These are phyloP conservation scores for Lepisosteus oculatus DNA, from an alignment of 2,113 vertebrate genomes.

Conservation along the genomic window DNA sequence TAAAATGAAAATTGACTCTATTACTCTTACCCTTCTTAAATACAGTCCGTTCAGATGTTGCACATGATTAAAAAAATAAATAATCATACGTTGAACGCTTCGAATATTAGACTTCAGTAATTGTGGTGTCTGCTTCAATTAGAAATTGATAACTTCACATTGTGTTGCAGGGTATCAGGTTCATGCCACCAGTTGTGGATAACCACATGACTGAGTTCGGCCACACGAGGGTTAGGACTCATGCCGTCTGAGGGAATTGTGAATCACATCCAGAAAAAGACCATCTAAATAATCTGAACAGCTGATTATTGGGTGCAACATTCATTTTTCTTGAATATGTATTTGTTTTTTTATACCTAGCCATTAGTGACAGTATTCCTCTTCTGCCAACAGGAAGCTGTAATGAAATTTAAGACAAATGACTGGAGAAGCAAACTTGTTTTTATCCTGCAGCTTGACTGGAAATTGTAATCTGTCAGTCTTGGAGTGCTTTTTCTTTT, in stretches of 20 bases:
- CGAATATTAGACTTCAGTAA: slow-evolving; percentile 45
- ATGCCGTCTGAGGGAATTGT: slow-evolving; percentile 14
- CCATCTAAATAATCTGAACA: slow-evolving; percentile 11
- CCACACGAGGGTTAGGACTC: slow-evolving; percentile 18
- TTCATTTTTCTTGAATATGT: background rate
- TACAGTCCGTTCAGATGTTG: slow-evolving; percentile 31
- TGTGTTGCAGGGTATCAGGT: slow-evolving; percentile 46
- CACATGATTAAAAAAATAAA: slow-evolving; percentile 46
- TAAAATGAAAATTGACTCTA: no score
- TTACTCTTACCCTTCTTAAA: background rate
- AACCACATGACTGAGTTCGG: slow-evolving; percentile 25
- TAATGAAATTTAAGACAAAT: background rate
- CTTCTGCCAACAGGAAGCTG: background rate
- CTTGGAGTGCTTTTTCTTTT: slow-evolving; percentile 4
- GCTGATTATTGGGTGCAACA: slow-evolving; percentile 8
- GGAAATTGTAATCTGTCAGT: slow-evolving; percentile 8
- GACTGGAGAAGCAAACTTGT: background rate
- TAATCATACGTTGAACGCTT: slow-evolving; percentile 45
- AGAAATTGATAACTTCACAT: slow-evolving; percentile 45
- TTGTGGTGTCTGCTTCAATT: slow-evolving; percentile 49
- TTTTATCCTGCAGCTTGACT: slow-evolving; percentile 13
- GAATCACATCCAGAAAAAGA: slow-evolving; percentile 24
- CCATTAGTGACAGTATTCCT: background rate
- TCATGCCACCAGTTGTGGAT: slow-evolving; percentile 38
- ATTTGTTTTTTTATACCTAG: slow-evolving; percentile 9